A percentile compares a stretch with the other conserved stretches of the same genome.
Evolutionary conservation across 2,797 vertebrate species (phyloP).

Genomic region (Amblyraja radiata): DNA sequence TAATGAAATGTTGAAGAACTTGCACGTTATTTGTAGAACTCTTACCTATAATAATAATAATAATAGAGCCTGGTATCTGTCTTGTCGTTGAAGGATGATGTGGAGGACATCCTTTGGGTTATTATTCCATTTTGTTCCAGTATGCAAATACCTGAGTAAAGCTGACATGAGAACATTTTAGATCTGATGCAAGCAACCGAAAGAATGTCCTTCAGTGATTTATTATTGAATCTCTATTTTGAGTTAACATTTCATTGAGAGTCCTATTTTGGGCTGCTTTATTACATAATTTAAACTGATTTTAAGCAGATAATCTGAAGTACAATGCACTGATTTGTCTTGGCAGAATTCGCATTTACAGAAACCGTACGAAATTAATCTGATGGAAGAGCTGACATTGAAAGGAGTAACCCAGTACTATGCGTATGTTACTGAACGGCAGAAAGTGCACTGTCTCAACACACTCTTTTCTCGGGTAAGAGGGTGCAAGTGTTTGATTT

Average conservation of each 20-base stretch:
- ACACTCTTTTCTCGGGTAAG: slow-evolving; percentile 96
- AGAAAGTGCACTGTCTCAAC: slow-evolving; percentile 99
- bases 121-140: neutral
- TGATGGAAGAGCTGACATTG: slow-evolving; percentile 97
- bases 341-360: slow-evolving; percentile 85
- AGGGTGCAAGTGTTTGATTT: neutral
- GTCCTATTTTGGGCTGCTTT: neutral
- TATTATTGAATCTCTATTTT: neutral
- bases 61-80: neutral
- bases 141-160: neutral
- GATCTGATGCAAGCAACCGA: neutral
- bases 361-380: slow-evolving; percentile 98
- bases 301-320: neutral
- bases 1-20: neutral
- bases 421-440: slow-evolving; percentile 95
- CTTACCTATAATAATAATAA: too few relatives aligned
- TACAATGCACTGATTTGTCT: slow-evolving; percentile 9
- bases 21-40: too few relatives aligned
- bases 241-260: neutral
- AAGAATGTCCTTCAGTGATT: neutral
- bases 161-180: neutral
- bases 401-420: slow-evolving; percentile 99
- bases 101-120: neutral
- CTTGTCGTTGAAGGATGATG: neutral
- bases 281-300: neutral